A percentile compares a stretch with the other conserved stretches of the same genome.
Conservation (phyloP, 2,888 invertebrate species). For the Osmoderma eremita region DNA sequence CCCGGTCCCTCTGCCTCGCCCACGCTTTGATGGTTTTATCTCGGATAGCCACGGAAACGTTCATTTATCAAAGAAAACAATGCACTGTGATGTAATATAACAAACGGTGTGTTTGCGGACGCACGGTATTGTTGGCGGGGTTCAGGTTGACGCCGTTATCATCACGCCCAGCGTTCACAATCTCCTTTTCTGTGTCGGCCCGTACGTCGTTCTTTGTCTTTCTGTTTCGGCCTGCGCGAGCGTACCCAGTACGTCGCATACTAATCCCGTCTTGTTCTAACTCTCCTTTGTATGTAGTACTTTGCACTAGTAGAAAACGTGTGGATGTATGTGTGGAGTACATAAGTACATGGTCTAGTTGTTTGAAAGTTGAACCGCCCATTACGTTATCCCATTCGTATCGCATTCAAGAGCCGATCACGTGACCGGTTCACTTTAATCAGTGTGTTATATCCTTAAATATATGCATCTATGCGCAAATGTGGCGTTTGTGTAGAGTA, state of each 20-base stretch:
- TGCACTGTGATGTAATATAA: slow-evolving; percentile 58
- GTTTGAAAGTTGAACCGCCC: slow-evolving; percentile 23
- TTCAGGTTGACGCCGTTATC: slow-evolving; percentile 43
- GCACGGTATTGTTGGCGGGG: slow-evolving; percentile 39
- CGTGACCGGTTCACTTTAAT: no score
- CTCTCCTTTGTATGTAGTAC: not conserved
- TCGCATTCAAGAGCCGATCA: slow-evolving; percentile 3
- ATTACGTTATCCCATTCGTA: slow-evolving; percentile 17
- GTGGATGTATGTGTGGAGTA: not conserved
- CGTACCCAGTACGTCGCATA: not conserved
- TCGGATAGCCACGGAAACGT: slow-evolving; percentile 56
- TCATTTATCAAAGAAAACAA: slow-evolving; percentile 63
- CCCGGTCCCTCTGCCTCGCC: slow-evolving; percentile 43
- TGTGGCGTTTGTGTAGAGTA: no score
- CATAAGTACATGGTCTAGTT: not conserved
- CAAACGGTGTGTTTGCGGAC: slow-evolving; percentile 42
- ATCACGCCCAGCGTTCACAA: slow-evolving; percentile 29
- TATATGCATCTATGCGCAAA: no score
- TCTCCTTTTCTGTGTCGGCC: slow-evolving; percentile 24
- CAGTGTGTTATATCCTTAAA: no score
- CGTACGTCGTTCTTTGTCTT: not conserved
- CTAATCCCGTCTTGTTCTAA: not conserved
- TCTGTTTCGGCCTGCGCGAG: not conserved
- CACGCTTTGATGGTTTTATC: slow-evolving; percentile 60
- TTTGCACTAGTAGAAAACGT: no score